phyloP scores from a whole-genome alignment of 2,797 vertebrate genomes.

The Sandelia bainsii region DNA sequence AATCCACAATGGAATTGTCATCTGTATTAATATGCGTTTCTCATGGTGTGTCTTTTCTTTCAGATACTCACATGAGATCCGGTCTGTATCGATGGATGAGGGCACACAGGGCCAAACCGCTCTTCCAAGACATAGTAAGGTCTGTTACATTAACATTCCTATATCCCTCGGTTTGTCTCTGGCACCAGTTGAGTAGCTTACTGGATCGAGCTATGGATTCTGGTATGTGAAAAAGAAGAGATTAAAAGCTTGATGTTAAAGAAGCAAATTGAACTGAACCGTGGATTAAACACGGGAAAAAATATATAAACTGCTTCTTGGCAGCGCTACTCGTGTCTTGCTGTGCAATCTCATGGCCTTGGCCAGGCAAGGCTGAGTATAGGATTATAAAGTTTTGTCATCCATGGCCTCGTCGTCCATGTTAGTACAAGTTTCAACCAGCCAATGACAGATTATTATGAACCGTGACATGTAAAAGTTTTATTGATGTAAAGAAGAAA shows the following conservation, averaged over 20 bases:
- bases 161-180: conserved; percentile 96
- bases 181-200: conserved; percentile 97
- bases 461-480: conserved; percentile 28
- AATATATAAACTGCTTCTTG: conserved; percentile 24
- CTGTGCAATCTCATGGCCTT: conserved; percentile 42
- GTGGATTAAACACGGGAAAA: conserved; percentile 25
- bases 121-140: conserved; percentile 98
- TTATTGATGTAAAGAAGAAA: conserved; percentile 1
- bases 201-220: conserved; percentile 96
- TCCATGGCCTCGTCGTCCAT: conserved; percentile 37
- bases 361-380: conserved; percentile 28
- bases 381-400: conserved; percentile 30
- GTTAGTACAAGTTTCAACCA: conserved; percentile 65
- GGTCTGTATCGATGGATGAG: conserved; percentile 97
- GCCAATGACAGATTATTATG: conserved; percentile 28
- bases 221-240: conserved; percentile 60
- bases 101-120: conserved; percentile 94
- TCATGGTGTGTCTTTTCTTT: not conserved
- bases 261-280: conserved; percentile 15
- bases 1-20: not conserved
- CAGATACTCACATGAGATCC: conserved; percentile 94
- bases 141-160: conserved; percentile 92
- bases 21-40: not conserved
- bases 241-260: conserved; percentile 22
- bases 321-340: conserved; percentile 25